These are phyloP conservation scores for Volucella bombylans DNA, from an alignment of 2,888 invertebrate species.

Conservation along the genomic window DNA sequence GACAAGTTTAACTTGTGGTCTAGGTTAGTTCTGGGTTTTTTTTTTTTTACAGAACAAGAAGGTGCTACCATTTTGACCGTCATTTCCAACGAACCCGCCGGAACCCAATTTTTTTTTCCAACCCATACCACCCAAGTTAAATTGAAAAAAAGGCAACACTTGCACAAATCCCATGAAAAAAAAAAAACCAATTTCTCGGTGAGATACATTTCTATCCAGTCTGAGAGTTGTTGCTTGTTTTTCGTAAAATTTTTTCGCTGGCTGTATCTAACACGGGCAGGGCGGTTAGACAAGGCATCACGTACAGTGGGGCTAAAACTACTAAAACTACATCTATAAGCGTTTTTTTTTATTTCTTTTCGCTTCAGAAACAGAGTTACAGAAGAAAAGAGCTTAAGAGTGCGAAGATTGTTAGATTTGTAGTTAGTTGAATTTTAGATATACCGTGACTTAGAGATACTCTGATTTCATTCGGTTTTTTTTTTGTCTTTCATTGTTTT, in stretches of 20 bases:
- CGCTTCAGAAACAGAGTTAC: conserved; percentile 46
- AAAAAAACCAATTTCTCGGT: conserved; percentile 51
- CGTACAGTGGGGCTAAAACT: conserved; percentile 58
- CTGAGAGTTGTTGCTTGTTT: conserved; percentile 24
- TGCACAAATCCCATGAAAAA: conserved; percentile 25
- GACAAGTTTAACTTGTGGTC: not conserved
- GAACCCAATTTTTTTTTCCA: not conserved
- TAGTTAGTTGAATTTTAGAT: conserved; percentile 71
- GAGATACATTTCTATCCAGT: conserved; percentile 61
- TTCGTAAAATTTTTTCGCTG: conserved; percentile 16
- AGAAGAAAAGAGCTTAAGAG: conserved; percentile 69
- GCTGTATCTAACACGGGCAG: conserved; percentile 52
- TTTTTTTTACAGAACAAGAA: not conserved
- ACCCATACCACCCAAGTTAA: conserved; percentile 22
- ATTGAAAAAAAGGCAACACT: conserved; percentile 12
- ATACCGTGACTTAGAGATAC: conserved; percentile 66
- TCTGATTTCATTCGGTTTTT: conserved; percentile 49
- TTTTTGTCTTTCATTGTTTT: conserved; percentile 12
- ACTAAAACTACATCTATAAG: conserved; percentile 62
- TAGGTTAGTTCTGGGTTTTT: not conserved
- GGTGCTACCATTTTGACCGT: conserved; percentile 40
- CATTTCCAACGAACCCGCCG: conserved; percentile 9
- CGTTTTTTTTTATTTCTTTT: conserved; percentile 39
- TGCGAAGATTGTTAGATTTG: conserved; percentile 69
- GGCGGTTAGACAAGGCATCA: conserved; percentile 47